These are phyloP conservation scores for Thunnus thynnus DNA, from an alignment of 2,113 vertebrate genomes.

Conservation along the genomic window DNA sequence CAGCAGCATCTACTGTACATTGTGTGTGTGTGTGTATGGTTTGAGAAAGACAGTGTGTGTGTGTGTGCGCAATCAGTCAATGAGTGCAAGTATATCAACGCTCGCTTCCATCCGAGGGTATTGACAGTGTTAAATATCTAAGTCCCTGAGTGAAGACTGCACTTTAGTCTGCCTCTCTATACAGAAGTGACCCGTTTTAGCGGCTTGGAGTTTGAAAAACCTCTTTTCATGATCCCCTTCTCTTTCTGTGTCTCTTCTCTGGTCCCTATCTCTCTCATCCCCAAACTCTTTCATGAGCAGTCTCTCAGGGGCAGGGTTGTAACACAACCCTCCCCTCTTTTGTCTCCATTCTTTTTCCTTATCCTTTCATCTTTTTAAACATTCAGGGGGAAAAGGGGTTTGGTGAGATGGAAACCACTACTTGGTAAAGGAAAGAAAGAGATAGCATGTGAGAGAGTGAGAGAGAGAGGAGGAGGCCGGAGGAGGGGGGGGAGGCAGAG, in stretches of 20 bases:
- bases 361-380: constrained; percentile 89
- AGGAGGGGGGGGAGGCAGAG: constrained; percentile 32
- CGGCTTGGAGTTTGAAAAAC: constrained; percentile 68
- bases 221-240: constrained; percentile 70
- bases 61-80: constrained; percentile 50
- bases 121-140: constrained; percentile 72
- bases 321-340: constrained; percentile 83
- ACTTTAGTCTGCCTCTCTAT: constrained; percentile 61
- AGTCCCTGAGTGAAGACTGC: constrained; percentile 59
- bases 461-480: constrained; percentile 23
- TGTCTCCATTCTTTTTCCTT: constrained; percentile 85
- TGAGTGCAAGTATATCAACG: constrained; percentile 56
- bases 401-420: constrained; percentile 82
- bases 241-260: constrained; percentile 77
- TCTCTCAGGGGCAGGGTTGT: constrained; percentile 84
- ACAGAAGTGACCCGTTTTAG: constrained; percentile 77
- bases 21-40: neutral
- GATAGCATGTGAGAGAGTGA: constrained; percentile 70
- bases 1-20: neutral
- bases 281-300: constrained; percentile 83
- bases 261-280: constrained; percentile 84
- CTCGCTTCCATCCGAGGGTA: constrained; percentile 43
- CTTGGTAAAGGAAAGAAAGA: constrained; percentile 80
- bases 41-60: neutral
- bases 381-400: constrained; percentile 77